These are phyloP conservation scores for Phaedon cochleariae DNA, from an alignment of 2,888 invertebrate genomes.

Conservation along the genomic window DNA sequence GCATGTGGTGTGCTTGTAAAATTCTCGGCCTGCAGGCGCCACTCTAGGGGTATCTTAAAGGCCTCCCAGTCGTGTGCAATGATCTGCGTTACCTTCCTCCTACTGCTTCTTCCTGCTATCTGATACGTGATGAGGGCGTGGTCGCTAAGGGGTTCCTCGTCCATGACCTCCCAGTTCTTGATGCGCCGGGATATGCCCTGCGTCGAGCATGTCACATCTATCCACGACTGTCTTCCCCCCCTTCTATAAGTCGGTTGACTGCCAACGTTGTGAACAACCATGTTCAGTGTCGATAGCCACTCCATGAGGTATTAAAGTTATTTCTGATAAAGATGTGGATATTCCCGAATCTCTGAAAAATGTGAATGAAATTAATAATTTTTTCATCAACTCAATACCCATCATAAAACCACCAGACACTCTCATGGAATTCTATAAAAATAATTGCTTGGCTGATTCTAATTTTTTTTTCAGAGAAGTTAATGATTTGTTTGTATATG, in stretches of 20 bases:
- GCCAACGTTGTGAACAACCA: background rate
- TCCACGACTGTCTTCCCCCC: background rate
- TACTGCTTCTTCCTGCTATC: background rate
- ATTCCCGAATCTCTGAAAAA: too few species aligned
- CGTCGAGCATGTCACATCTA: constrained; percentile 1
- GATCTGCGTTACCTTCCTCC: background rate
- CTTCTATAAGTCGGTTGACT: constrained; percentile 6
- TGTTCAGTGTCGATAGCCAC: background rate
- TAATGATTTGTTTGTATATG: too few species aligned
- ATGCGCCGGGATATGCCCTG: background rate
- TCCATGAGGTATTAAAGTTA: constrained; percentile 4
- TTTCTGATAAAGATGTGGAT: too few species aligned
- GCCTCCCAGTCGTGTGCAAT: background rate
- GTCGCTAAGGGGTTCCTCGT: constrained; percentile 1
- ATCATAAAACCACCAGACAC: too few species aligned
- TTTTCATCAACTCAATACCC: too few species aligned
- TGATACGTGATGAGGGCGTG: background rate
- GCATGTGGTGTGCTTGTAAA: too few species aligned
- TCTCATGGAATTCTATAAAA: too few species aligned
- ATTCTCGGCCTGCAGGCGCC: background rate
- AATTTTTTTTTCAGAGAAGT: too few species aligned
- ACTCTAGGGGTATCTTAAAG: background rate
- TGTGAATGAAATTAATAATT: too few species aligned
- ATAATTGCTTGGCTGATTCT: too few species aligned
- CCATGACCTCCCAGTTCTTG: background rate